These are phyloP conservation scores for Diachasmimorpha longicaudata DNA, from an alignment of 1,140 invertebrate genomes.

Conservation along the genomic window DNA sequence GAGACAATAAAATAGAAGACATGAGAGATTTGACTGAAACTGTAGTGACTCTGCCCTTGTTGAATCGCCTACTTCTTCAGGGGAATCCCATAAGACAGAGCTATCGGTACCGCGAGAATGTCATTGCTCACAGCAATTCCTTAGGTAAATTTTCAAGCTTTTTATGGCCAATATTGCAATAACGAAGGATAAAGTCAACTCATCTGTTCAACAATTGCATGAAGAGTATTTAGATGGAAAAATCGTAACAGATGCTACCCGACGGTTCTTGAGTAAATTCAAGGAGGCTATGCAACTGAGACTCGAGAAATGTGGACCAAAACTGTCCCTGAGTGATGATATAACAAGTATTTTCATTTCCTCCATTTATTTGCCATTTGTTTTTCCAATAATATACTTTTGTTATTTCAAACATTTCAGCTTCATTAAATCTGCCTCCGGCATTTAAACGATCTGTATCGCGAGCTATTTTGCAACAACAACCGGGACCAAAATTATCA, in stretches of 20 bases:
- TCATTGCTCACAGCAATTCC: slow-evolving; percentile 67
- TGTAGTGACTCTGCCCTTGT: slow-evolving; percentile 60
- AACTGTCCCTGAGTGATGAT: slow-evolving; percentile 48
- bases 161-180: not conserved
- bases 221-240: slow-evolving; percentile 61
- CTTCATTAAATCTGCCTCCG: slow-evolving; percentile 54
- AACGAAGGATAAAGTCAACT: not conserved
- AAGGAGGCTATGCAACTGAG: slow-evolving; percentile 53
- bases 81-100: slow-evolving; percentile 68
- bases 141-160: slow-evolving; percentile 57
- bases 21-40: slow-evolving; percentile 61
- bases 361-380: not conserved
- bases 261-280: slow-evolving; percentile 63
- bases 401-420: slow-evolving; percentile 35
- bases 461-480: slow-evolving; percentile 52
- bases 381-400: not conserved
- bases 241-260: slow-evolving; percentile 55
- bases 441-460: slow-evolving; percentile 54
- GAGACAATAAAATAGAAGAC: slow-evolving; percentile 61
- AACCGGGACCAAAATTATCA: slow-evolving; percentile 46
- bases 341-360: slow-evolving; percentile 47
- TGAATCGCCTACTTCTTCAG: slow-evolving; percentile 65
- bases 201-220: slow-evolving; percentile 8
- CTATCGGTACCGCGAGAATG: slow-evolving; percentile 69
- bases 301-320: slow-evolving; percentile 35